Evolutionary conservation across 2,113 vertebrate genomes (phyloP), one percentile per base, ranked within the genome.

Genomic region (Cercopithecus mona): DNA sequence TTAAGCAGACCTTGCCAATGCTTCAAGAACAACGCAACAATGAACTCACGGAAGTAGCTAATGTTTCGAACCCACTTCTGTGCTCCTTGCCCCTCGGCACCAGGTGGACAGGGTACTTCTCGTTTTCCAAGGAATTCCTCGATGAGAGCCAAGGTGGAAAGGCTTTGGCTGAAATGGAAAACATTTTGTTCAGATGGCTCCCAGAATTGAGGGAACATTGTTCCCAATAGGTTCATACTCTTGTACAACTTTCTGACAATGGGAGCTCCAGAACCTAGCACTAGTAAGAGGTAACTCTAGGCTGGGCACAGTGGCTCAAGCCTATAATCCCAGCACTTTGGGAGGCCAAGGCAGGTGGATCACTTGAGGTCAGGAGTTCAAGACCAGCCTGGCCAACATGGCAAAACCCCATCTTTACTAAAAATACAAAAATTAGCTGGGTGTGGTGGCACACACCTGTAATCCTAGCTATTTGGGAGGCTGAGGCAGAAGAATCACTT

Each of bases 131-230:
- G 99, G 98, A 99, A 99, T 91, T 99, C 99, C 98, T 99, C 99
- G 48, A 99, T 99, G 98, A 99, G 99, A n/a, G 99, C 99, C 98
- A 99, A 98, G 0, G 99, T 99, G 83, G 99, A 99, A 98, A 99
- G 99, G 97, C 99, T 99, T 99, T 99, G 99, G 98, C 99, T 99
- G 97, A 78, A 98, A 97, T 95, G 97, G 96, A 84, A 68, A 98
- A 98, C 59, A 91, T 7, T 95, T 88, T 40, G 80, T 92, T 99
- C 61, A 98, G 94, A 93, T 96, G 64, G 90, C 92, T 91, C 22
- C 14, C 78, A 61, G 30, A 61, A 18, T 76, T 27, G 45, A 97
- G 70, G 76, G 92, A 16, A 97, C 75, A 73, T 59, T 64, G 40
- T 85, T 66, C 70, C 80, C 64, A 84, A 8, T 0, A 93, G 45